These are phyloP conservation scores for Gerris lacustris DNA, from an alignment of 2,888 invertebrate species.

Conservation along the genomic window DNA sequence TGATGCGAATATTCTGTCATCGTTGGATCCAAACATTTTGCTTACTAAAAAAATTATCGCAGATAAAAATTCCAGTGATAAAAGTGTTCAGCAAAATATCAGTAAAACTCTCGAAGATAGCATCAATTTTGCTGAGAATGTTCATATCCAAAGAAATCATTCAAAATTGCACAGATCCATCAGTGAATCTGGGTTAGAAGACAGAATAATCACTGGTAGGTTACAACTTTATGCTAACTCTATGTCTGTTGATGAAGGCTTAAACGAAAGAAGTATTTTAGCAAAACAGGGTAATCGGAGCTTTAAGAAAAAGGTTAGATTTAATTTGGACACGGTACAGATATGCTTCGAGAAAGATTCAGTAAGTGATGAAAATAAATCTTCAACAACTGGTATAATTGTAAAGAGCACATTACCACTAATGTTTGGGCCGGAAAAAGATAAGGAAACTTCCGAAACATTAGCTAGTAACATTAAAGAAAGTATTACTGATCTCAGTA, in stretches of 20 bases:
- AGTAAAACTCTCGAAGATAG: not conserved
- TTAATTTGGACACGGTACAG: not conserved
- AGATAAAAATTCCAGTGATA: not conserved
- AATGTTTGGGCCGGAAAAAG: too few species aligned
- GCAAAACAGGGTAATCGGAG: not conserved
- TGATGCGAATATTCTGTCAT: not conserved
- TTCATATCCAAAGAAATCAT: constrained; percentile 1
- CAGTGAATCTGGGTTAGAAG: not conserved
- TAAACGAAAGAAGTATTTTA: not conserved
- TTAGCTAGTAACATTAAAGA: too few species aligned
- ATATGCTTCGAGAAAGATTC: not conserved
- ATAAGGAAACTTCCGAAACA: too few species aligned
- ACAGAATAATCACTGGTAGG: not conserved
- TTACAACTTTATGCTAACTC: not conserved
- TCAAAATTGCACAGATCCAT: not conserved
- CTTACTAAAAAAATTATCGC: not conserved
- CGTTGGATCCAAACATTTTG: not conserved
- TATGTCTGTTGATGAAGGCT: not conserved
- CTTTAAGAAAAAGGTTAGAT: not conserved
- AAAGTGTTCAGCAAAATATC: not conserved
- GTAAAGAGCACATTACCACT: too few species aligned
- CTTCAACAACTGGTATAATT: too few species aligned
- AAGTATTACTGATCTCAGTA: too few species aligned
- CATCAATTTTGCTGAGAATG: not conserved
- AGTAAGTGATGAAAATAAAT: not conserved